Evolutionary conservation across 2,113 vertebrate genomes (phyloP).

Genomic region (Hippocampus barbouri): DNA sequence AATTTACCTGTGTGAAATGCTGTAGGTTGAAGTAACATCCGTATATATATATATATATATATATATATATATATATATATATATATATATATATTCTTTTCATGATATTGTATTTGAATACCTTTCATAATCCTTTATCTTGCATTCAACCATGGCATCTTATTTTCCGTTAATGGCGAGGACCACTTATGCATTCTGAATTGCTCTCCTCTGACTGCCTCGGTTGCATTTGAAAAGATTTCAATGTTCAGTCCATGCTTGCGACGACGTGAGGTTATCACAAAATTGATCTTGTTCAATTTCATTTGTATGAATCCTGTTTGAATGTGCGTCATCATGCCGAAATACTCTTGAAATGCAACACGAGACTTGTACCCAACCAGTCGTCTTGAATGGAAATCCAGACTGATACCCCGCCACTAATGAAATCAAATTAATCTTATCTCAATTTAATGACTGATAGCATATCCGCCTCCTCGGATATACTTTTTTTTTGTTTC

Average conservation of each 20-base stretch:
- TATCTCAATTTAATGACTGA: constrained; percentile 47
- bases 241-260: constrained; percentile 13
- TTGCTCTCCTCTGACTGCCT: constrained; percentile 20
- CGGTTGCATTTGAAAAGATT: constrained; percentile 32
- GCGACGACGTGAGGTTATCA: constrained; percentile 29
- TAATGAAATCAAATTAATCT: constrained; percentile 54
- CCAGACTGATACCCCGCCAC: constrained; percentile 37
- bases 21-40: constrained; percentile 18
- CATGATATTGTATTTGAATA: constrained; percentile 31
- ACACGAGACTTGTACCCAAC: constrained; percentile 34
- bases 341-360: constrained; percentile 33
- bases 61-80: neutral
- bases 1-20: constrained; percentile 45
- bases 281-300: constrained; percentile 58
- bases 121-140: constrained; percentile 24
- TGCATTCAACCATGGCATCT: constrained; percentile 39
- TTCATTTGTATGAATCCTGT: constrained; percentile 57
- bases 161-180: constrained; percentile 30
- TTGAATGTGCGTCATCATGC: constrained; percentile 14
- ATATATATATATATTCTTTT: neutral
- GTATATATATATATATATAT: neutral
- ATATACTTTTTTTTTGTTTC: neutral
- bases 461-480: constrained; percentile 20
- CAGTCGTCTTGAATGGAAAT: constrained; percentile 54
- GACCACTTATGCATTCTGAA: constrained; percentile 37